Percentiles rank a stretch among this genome's conserved stretches.
Conservation (phyloP, 2,113 vertebrate species). For the Aleadryas rufinucha region DNA sequence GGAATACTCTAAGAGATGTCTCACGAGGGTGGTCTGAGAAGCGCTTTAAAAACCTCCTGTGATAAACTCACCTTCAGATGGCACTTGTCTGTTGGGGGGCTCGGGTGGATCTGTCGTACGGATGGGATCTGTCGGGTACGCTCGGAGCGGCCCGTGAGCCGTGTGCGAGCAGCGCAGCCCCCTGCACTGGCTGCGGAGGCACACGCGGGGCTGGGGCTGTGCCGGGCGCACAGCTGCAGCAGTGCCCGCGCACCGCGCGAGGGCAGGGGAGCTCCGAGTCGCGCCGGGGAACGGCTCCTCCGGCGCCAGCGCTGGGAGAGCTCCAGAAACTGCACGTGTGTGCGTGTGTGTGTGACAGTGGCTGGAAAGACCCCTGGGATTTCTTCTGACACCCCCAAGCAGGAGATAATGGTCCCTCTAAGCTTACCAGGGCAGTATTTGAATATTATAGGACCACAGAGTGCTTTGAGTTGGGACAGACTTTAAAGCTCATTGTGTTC, state of each 20-base stretch:
- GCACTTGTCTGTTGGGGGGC: background rate
- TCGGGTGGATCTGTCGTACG: background rate
- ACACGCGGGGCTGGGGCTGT: background rate
- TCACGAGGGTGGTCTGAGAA: background rate
- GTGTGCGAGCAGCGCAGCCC: background rate
- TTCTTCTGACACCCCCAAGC: background rate
- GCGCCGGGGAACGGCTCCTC: background rate
- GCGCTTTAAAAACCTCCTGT: fast-evolving
- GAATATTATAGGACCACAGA: background rate
- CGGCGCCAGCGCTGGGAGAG: background rate
- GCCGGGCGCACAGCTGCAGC: background rate
- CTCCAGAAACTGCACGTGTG: fast-evolving
- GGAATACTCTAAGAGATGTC: background rate
- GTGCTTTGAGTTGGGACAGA: background rate
- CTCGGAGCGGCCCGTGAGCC: fast-evolving
- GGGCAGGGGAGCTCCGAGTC: slow-evolving; percentile 26
- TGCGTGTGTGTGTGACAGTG: fast-evolving
- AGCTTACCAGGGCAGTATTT: background rate
- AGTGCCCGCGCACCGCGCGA: background rate
- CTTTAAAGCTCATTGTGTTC: background rate
- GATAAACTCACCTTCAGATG: background rate
- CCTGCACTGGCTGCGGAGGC: background rate
- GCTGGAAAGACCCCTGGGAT: background rate
- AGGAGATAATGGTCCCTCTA: background rate
- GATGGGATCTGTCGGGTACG: background rate